A percentile compares a stretch with the other conserved stretches of the same genome.
phyloP scores from a whole-genome alignment of 2,113 vertebrate genomes.

The Hyperoodon ampullatus region DNA sequence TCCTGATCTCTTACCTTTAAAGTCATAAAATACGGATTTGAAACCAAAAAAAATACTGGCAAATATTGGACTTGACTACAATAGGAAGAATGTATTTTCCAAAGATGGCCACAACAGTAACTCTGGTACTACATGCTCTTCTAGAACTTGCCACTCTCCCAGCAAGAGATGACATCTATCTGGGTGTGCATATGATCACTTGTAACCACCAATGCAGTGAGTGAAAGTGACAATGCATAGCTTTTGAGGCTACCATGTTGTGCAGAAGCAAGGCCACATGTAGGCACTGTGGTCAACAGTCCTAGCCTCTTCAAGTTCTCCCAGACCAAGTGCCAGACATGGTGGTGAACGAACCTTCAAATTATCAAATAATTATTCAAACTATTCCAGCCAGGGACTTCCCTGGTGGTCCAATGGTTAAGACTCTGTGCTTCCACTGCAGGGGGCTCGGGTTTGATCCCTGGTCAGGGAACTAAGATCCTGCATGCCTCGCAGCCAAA shows the following conservation, averaged over 20 bases:
- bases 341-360: not conserved
- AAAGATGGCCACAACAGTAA: not conserved
- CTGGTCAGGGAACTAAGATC: too few relatives aligned
- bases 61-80: not conserved
- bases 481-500: too few relatives aligned
- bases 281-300: not conserved
- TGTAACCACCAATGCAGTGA: not conserved
- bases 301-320: not conserved
- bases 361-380: not conserved
- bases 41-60: not conserved
- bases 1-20: too few relatives aligned
- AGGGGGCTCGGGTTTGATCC: too few relatives aligned
- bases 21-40: not conserved
- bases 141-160: not conserved
- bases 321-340: not conserved
- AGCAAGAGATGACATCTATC: not conserved
- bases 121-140: not conserved
- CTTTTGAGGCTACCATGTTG: not conserved
- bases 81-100: not conserved
- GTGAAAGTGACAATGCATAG: not conserved
- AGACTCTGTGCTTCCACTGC: too few relatives aligned
- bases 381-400: not conserved
- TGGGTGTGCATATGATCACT: not conserved
- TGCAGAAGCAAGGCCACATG: not conserved
- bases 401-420: too few relatives aligned